These are phyloP conservation scores for Grapholita molesta DNA, from an alignment of 1,140 invertebrate species.

Conservation along the genomic window DNA sequence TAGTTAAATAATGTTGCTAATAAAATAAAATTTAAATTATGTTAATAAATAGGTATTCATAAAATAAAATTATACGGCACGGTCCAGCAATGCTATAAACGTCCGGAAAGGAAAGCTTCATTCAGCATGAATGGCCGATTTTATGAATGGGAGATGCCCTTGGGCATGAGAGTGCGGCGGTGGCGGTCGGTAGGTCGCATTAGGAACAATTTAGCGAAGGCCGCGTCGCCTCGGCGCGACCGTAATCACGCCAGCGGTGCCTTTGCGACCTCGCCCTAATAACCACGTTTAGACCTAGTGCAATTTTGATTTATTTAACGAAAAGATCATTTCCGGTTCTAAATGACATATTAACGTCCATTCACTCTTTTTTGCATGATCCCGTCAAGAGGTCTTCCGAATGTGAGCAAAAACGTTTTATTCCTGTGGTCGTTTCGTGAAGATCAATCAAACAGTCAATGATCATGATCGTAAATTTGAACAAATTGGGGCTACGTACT, in stretches of 20 bases:
- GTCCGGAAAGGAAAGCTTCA: slow-evolving; percentile 52
- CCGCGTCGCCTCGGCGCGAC: slow-evolving; percentile 19
- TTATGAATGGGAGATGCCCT: slow-evolving; percentile 54
- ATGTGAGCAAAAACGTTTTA: neutral
- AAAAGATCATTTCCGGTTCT: slow-evolving; percentile 62
- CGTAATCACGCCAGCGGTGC: slow-evolving; percentile 45
- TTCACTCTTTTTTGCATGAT: slow-evolving; percentile 34
- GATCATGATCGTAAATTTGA: neutral
- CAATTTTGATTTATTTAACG: slow-evolving; percentile 73
- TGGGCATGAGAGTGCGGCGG: slow-evolving; percentile 25
- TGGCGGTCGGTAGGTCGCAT: slow-evolving; percentile 23
- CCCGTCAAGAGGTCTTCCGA: neutral
- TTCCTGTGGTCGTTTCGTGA: neutral
- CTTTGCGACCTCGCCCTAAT: slow-evolving; percentile 45
- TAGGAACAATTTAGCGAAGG: slow-evolving; percentile 23
- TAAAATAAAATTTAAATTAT: no score
- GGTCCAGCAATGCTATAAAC: slow-evolving; percentile 38
- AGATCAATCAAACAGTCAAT: neutral
- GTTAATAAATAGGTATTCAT: no score
- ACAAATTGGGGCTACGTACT: neutral
- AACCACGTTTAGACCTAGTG: slow-evolving; percentile 40
- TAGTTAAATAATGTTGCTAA: no score
- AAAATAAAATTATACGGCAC: no score
- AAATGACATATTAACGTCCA: slow-evolving; percentile 45
- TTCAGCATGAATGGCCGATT: slow-evolving; percentile 38